Evolutionary conservation across 2,888 invertebrate species (phyloP), one percentile per base, ranked within the genome.

Genomic region (Clepsis dumicolana): DNA sequence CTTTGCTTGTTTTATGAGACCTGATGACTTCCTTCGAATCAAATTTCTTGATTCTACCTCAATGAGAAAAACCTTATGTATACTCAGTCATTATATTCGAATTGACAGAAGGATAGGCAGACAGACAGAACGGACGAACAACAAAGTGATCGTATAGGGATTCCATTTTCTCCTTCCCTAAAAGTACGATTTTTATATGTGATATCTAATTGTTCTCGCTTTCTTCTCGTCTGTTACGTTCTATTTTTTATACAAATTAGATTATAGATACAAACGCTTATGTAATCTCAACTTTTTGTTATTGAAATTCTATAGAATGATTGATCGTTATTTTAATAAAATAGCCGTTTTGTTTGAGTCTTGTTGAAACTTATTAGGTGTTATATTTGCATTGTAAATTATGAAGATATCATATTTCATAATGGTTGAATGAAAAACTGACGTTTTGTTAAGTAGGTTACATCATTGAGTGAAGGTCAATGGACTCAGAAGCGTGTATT

Each of bases 341-440:
- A 53, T 53, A 48, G 54, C 44, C 65, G 65, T 66, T 66, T 66
- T 61, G 65, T 66, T 54, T 35, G 21, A 66, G 21, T 24, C 44
- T 62, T 67, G 62, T 67, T 67, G 66, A 62, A 67, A 67, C 62
- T 56, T 56, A 66, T 66, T 66, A 56, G 66, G 54, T 60, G 57
- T 63, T 64, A 67, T 70, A 76, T 75, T 72, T 74, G 65, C 72
- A 72, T 64, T 64, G 29, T 56, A 67, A 62, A 54, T 61, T 56
- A 56, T 67, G 21, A 18, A 62, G 56, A 38, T 61, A 61, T 62
- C 48, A 50, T 66, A 44, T 66, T 52, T 62, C 27, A 41, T 66
- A 67, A 38, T 62, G 38, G 35, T 18, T 24, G 35, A 32, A 14
- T 35, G 14, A 50, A 59, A 50, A 62, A 56, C 44, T 25, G 18